These are phyloP conservation scores for Cyprinodon brontotheroides DNA, from an alignment of 2,113 vertebrate genomes.

Conservation along the genomic window DNA sequence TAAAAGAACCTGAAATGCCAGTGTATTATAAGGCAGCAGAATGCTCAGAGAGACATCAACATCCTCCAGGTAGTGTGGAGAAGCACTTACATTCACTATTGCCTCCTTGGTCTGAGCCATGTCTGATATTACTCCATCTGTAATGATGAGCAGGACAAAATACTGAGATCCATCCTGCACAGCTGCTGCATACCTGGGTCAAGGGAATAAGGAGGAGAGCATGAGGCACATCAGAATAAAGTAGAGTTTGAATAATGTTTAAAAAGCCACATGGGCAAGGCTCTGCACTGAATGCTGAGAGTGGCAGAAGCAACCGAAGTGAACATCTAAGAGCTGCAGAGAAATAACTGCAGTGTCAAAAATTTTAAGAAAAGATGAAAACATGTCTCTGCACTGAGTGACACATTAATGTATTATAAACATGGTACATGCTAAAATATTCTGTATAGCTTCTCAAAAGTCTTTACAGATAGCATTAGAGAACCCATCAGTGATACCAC, in stretches of 20 bases:
- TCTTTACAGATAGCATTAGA: slow-evolving; percentile 57
- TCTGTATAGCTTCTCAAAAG: slow-evolving; percentile 48
- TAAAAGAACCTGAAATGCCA: slow-evolving; percentile 45
- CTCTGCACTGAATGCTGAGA: slow-evolving; percentile 4
- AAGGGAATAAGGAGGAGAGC: slow-evolving; percentile 12
- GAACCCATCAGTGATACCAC: slow-evolving; percentile 63
- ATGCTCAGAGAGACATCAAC: slow-evolving; percentile 5
- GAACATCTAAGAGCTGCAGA: slow-evolving; percentile 13
- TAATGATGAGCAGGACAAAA: slow-evolving; percentile 95
- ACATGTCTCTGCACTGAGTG: slow-evolving; percentile 4
- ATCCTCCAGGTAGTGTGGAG: slow-evolving; percentile 18
- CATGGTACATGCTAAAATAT: slow-evolving; percentile 41
- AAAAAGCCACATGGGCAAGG: not conserved
- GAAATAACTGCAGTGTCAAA: slow-evolving; percentile 3
- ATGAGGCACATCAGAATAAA: slow-evolving; percentile 4
- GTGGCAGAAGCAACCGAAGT: slow-evolving; percentile 5
- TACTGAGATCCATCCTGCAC: slow-evolving; percentile 94
- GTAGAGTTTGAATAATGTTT: not conserved
- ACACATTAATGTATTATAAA: slow-evolving; percentile 53
- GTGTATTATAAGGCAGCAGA: slow-evolving; percentile 1
- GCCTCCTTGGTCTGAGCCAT: slow-evolving; percentile 99
- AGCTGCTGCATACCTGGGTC: slow-evolving; percentile 82
- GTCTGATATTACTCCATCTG: slow-evolving; percentile 95
- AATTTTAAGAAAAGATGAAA: slow-evolving; percentile 14
- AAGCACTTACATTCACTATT: slow-evolving; percentile 90